These are phyloP conservation scores for Peromyscus attwateri DNA, from an alignment of 2,797 vertebrate species.

Conservation along the genomic window DNA sequence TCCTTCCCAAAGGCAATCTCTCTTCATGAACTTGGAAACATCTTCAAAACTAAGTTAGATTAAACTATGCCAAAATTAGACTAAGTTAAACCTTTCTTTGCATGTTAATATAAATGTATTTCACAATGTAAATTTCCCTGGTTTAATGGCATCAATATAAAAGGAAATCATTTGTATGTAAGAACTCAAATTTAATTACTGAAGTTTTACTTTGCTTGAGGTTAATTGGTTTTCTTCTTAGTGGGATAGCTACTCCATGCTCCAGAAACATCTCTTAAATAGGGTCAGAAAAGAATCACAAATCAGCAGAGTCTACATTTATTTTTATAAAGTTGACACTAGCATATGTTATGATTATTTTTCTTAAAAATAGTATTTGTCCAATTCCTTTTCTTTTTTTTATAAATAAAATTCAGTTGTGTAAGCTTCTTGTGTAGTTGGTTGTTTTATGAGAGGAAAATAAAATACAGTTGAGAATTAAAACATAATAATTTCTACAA, in stretches of 20 bases:
- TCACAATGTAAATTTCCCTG: background rate
- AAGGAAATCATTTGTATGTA: conserved; percentile 49
- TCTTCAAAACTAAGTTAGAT: conserved; percentile 3
- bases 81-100: background rate
- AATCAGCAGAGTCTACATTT: background rate
- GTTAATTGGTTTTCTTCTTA: conserved; percentile 28
- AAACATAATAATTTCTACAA: background rate
- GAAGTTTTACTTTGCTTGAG: conserved; percentile 28
- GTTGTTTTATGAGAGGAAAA: background rate
- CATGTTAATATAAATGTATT: conserved; percentile 15
- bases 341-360: background rate
- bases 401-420: background rate
- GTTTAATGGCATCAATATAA: background rate
- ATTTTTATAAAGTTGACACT: background rate
- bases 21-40: background rate
- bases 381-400: background rate
- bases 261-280: conserved; percentile 44
- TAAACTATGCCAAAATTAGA: background rate
- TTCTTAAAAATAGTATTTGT: conserved; percentile 30
- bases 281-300: conserved; percentile 35
- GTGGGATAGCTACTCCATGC: background rate
- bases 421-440: background rate
- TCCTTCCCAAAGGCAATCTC: background rate
- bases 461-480: background rate
- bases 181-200: conserved; percentile 54